Base-by-base conservation (phyloP, 2,888 invertebrate species). In the Rosalia funebris region DNA sequence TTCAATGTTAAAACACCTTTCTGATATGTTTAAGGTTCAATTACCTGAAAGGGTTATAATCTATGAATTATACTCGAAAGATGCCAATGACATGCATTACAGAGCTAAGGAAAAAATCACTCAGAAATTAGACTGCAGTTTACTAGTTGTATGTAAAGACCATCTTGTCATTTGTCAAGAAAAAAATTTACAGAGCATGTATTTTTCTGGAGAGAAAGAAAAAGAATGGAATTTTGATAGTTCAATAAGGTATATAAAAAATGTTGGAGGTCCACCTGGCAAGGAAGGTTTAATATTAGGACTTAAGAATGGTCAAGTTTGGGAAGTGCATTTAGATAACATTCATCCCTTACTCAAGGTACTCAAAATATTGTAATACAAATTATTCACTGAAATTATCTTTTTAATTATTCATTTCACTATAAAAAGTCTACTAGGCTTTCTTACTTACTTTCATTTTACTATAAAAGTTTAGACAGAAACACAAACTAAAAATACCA, bases 211-310 rank as follows among this genome's bases (percentile, higher is more conserved):
- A 1, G 74, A 75, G 20, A 78, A 76, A 60, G 81, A 82, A 54
- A 86, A 92, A 45, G 94, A 95, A 78, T 96, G 96, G 96, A 84
- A 89, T 41, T 88, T 96, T 83, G 92, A 93, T 63, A 90, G 91
- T 11, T 85, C 90, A 17, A 93, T 96, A 66, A 86, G 93, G 16
- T 95, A 95, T 73, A 93, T 95, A 47, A 93, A 94, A 83, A 92
- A 94, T 0, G 89, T 91, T 5, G 95, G 95, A 0, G 96, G 96
- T 0, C 91, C 93, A 3, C 82, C 90, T 0, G 91, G 90, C 0
- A 86, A 91, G 67, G 99, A 99, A 82, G 95, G 97, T 1, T 84
- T 99, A 15, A 87, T 99, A 31, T 85, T 97, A 34, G 99, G 98
- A 9, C 83, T 95, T 0, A 90, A 93, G 77, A 95, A 91, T 83